phyloP scores from a whole-genome alignment of 2,888 invertebrate genomes.

The Buathra laborator region DNA sequence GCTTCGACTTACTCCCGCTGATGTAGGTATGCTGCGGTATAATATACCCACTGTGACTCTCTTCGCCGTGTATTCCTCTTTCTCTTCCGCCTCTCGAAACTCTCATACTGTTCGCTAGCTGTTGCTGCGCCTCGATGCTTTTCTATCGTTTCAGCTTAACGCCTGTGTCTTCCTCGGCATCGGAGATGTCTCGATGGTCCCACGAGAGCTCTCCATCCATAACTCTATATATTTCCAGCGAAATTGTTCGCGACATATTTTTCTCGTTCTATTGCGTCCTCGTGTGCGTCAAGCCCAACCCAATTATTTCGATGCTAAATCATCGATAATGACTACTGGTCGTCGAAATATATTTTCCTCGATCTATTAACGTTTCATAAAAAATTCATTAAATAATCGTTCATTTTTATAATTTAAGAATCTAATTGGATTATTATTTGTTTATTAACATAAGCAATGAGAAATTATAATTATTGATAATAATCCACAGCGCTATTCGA shows the following conservation, averaged over 20 bases:
- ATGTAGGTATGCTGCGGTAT: constrained; percentile 15
- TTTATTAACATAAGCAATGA: no score
- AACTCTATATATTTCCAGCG: background rate
- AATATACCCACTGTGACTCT: constrained; percentile 40
- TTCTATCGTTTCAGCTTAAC: constrained; percentile 25
- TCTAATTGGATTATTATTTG: no score
- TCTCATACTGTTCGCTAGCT: constrained; percentile 1
- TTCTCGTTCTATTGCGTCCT: background rate
- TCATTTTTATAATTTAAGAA: no score
- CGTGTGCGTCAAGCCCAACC: background rate
- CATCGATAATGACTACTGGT: no score
- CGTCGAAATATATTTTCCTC: no score
- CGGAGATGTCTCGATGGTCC: constrained; percentile 48
- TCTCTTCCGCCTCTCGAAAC: constrained; percentile 39
- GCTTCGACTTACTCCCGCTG: constrained; percentile 12
- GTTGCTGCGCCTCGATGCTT: constrained; percentile 17
- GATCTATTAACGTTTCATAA: no score
- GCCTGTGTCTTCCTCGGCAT: constrained; percentile 26
- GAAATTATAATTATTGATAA: no score
- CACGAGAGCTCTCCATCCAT: constrained; percentile 41
- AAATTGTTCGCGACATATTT: constrained; percentile 17
- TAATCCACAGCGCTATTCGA: no score
- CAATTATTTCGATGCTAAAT: no score
- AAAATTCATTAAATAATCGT: no score
- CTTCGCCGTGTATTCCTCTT: constrained; percentile 37